Conservation (phyloP, 2,888 invertebrate genomes). For the Lasius fuliginosus region DNA sequence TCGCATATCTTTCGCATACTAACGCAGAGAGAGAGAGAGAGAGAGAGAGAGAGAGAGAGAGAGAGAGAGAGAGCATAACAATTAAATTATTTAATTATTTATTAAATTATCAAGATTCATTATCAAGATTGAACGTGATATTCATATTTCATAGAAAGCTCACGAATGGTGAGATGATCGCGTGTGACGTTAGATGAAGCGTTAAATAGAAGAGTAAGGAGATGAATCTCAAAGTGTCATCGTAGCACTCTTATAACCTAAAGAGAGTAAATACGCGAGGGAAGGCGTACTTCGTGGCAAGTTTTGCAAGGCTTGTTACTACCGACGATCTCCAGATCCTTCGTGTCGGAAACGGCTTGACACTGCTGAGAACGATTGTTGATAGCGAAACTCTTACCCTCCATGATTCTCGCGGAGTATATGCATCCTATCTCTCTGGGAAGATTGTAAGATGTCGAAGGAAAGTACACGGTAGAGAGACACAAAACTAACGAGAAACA, state of each 20-base stretch:
- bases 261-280: background rate
- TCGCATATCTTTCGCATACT: background rate
- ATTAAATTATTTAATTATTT: too few relatives aligned
- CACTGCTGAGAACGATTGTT: constrained; percentile 15
- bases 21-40: background rate
- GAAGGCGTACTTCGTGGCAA: constrained; percentile 63
- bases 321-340: constrained; percentile 62
- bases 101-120: background rate
- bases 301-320: constrained; percentile 51
- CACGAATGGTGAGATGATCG: too few relatives aligned
- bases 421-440: background rate
- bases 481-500: constrained; percentile 18
- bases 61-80: too few relatives aligned
- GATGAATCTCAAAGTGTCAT: background rate
- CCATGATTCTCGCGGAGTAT: constrained; percentile 10
- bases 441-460: constrained; percentile 4
- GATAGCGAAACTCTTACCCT: constrained; percentile 9
- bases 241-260: constrained; percentile 54
- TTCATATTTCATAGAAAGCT: background rate
- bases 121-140: background rate
- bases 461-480: background rate
- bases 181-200: background rate
- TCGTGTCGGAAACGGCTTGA: constrained; percentile 17
- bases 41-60: too few relatives aligned
- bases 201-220: background rate